Evolutionary conservation across 2,888 invertebrate genomes (phyloP), one percentile per base, ranked within the genome.

Genomic region (Coelinius sp.): DNA sequence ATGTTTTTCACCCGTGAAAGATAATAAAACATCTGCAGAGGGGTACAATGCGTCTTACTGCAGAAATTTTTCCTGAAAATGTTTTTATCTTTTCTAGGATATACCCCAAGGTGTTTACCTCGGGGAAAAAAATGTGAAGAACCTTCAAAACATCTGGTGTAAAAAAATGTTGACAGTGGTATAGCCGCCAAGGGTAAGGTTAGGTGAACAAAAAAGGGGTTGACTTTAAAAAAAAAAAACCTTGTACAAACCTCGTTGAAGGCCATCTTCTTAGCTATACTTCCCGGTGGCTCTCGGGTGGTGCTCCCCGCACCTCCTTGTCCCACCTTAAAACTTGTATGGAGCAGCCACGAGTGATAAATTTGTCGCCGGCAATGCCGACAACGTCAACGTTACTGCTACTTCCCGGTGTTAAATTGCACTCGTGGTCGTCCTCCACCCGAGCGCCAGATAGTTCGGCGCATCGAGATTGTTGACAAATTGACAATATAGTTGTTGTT

Each of bases 241-340:
- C 68, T 64, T 35, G 82, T 80, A 89, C 91, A 91, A 88, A 93
- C 93, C 92, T 93, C 92, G 92, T 93, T 93, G 92, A 93, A 93
- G 92, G 93, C 92, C 93, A 93, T 93, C 84, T 86, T 87, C 84
- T 85, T 84, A 79, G 84, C 81, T 87, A 85, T 81, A 84, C 82
- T 85, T 82, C 84, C 83, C 83, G 84, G 53, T 63, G 72, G 81
- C 77, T 83, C 82, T 79, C 83, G 84, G 79, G 75, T 77, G 62
- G 69, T 69, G 79, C 81, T 85, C 80, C 85, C 85, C 83, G 85
- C 83, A 77, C 85, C 86, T 79, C 83, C 85, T 82, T 86, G 86
- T 80, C 85, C 85, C 86, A 84, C 84, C 79, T 83, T 83, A 84
- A 76, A 75, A 74, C 71, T 64, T 66, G 70, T 52, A 71, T 66